Evolutionary conservation across 2,113 vertebrate species (phyloP).

Genomic region (Rhinoptilus africanus): DNA sequence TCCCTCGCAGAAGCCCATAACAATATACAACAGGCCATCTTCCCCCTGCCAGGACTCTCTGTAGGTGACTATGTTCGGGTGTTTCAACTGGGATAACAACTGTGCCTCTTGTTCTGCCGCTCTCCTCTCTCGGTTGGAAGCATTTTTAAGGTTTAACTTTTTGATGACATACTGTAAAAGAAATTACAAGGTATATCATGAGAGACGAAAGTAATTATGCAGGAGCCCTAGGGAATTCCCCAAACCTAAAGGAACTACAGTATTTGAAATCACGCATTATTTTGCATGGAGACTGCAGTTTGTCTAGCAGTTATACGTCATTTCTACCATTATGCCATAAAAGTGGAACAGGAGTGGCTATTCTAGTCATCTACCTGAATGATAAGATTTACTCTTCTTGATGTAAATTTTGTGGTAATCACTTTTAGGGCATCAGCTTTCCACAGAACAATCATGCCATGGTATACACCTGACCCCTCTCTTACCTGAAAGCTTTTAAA

Average conservation of each 20-base stretch:
- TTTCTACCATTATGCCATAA: not conserved
- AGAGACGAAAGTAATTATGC: not conserved
- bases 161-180: constrained; percentile 91
- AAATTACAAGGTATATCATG: not conserved
- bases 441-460: not conserved
- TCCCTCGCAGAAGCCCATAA: constrained; percentile 97
- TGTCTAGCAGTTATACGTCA: not conserved
- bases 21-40: constrained; percentile 91
- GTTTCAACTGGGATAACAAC: constrained; percentile 88
- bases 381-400: too few species aligned
- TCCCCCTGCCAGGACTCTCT: constrained; percentile 94
- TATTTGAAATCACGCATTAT: not conserved
- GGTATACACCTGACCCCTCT: not conserved
- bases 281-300: not conserved
- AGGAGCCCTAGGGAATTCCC: not conserved
- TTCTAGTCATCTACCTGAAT: not conserved
- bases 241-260: not conserved
- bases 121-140: constrained; percentile 83
- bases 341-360: not conserved
- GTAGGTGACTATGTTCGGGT: constrained; percentile 97
- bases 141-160: constrained; percentile 88
- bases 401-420: not conserved
- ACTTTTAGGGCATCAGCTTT: not conserved
- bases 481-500: not conserved
- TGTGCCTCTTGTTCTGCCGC: constrained; percentile 95